Evolutionary conservation across 2,113 vertebrate genomes (phyloP).

Genomic region (Pitta sordida): DNA sequence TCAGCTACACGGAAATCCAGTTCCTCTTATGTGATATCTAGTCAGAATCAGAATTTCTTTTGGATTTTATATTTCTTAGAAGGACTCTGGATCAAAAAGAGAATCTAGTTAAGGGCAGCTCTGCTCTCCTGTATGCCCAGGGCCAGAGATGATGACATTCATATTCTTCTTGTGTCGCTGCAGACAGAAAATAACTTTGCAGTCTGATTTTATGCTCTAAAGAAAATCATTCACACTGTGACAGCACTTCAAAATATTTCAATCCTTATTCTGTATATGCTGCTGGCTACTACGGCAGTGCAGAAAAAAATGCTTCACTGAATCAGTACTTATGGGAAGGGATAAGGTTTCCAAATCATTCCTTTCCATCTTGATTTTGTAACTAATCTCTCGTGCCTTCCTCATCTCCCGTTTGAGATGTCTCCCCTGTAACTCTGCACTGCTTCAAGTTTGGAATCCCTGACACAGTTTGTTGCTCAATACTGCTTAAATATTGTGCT

Average conservation of each 20-base stretch:
- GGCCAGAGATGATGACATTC: slow-evolving; percentile 42
- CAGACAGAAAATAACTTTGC: slow-evolving; percentile 54
- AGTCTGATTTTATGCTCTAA: slow-evolving; percentile 55
- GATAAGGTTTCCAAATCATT: slow-evolving; percentile 10
- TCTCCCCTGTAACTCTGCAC: not conserved
- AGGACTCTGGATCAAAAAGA: not conserved
- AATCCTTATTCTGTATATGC: slow-evolving; percentile 44
- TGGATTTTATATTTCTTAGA: slow-evolving; percentile 33
- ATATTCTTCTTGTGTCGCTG: slow-evolving; percentile 44
- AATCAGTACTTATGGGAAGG: slow-evolving; percentile 9
- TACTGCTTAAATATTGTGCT: not conserved
- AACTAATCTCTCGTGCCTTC: not conserved
- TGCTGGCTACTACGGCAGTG: slow-evolving; percentile 44
- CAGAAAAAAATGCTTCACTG: not conserved
- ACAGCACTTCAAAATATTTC: slow-evolving; percentile 65
- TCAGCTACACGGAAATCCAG: slow-evolving; percentile 44
- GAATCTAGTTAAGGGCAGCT: slow-evolving; percentile 9
- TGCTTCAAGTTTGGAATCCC: not conserved
- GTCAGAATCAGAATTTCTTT: slow-evolving; percentile 24
- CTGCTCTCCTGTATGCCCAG: not conserved
- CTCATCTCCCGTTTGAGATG: not conserved
- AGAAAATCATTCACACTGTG: slow-evolving; percentile 61
- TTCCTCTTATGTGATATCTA: not conserved
- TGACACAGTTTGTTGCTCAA: not conserved
- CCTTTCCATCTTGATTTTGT: slow-evolving; percentile 27